A percentile compares a stretch with the other conserved stretches of the same genome.
Conservation (phyloP, 2,797 vertebrate species). For the Mycteria americana region DNA sequence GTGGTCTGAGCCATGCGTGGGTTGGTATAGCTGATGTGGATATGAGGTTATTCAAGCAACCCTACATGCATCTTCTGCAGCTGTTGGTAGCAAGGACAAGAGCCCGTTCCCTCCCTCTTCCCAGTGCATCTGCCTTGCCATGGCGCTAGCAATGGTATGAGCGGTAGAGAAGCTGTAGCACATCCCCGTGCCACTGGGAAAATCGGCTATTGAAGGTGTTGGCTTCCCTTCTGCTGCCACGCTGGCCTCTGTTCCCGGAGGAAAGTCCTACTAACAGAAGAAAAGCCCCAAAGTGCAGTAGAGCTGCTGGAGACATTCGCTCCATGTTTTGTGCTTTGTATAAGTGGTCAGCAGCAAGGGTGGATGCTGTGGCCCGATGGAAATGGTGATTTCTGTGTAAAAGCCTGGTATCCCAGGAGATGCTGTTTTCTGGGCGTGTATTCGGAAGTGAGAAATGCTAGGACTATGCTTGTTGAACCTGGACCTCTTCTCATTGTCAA, state of each 20-base stretch:
- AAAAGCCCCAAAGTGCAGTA: neutral
- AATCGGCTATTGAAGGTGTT: neutral
- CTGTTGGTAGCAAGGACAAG: neutral
- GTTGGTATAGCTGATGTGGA: neutral
- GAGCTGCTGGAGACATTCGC: neutral
- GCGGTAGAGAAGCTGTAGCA: neutral
- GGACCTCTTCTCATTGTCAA: neutral
- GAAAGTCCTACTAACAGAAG: neutral
- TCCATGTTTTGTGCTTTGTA: neutral
- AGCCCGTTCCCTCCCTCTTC: neutral
- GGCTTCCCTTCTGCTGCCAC: neutral
- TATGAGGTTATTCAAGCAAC: neutral
- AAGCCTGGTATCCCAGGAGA: fast-evolving
- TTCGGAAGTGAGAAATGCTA: neutral
- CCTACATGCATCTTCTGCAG: neutral
- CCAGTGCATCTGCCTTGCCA: neutral
- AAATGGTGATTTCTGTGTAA: neutral
- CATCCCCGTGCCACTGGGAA: neutral
- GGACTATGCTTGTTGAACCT: neutral
- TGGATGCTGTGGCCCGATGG: neutral
- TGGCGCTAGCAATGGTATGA: fast-evolving
- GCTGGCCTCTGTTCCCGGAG: neutral
- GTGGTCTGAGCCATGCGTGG: fast-evolving
- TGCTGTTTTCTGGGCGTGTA: neutral
- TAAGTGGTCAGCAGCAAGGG: neutral